Evolutionary conservation across 2,797 vertebrate genomes (phyloP), one percentile per base, ranked within the genome.

Genomic region (Sibirionetta formosa): DNA sequence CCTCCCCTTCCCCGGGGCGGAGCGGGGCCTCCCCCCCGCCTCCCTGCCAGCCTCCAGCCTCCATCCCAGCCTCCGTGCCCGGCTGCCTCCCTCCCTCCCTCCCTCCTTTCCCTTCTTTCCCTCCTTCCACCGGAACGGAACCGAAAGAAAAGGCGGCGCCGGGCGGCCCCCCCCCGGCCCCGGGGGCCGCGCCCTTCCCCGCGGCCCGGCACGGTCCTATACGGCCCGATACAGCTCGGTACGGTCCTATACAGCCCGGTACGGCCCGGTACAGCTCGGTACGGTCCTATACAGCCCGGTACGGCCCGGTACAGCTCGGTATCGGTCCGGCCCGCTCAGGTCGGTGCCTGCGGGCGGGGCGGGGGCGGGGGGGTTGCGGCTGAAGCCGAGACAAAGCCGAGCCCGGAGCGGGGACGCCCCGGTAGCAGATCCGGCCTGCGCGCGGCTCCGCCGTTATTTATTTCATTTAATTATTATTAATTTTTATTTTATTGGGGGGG

Each of bases 1-100:
- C 94, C 82, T 80, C 71, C 75, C 93, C 91, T 78, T 92, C 90
- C 88, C 84, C 72, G 90, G 94, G 94, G 93, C 93, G 84, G 79
- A 56, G 93, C 89, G 80, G 95, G 77, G 90, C 92, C 94, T 92
- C 82, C 89, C 72, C 85, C 75, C 40, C 64, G 65, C 66, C 58
- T 11, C 68, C 90, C 50, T 5, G 24, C 68, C 50, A 48, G 48
- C 33, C 57, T 7, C 33, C 48, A 48, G 48, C 16, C 56, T 33
- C 56, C n/a, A 19, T 57, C 56, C n/a, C 56, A 33, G n/a, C 57
- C 27, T 35, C 33, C 33, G 48, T 48, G 48, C 48, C 48, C 48
- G 48, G 46, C 2, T 68, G 26, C 38, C 1, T 64, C 64, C 42
- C 8, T 84, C 64, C 46, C 11, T 79, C 50, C 4, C 5, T 76